Evolutionary conservation across 2,888 invertebrate species (phyloP).

Genomic region (Epistrophe grossulariae): DNA sequence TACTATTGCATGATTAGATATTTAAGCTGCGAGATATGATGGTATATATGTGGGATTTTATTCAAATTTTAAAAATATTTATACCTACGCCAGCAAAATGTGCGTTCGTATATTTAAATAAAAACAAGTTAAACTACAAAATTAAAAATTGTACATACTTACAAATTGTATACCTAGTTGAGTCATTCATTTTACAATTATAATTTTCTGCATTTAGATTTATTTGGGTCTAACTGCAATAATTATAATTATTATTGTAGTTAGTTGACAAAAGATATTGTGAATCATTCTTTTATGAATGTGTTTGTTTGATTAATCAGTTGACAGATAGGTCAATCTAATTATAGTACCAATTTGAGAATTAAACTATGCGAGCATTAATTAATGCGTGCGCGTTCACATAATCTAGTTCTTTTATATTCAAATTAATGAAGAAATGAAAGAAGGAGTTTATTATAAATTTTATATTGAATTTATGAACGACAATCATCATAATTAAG

Average conservation of each 20-base stretch:
- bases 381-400: conserved; percentile 26
- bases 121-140: conserved; percentile 27
- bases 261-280: conserved; percentile 25
- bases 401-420: background rate
- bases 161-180: background rate
- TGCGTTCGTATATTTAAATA: conserved; percentile 1
- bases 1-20: conserved; percentile 26
- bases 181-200: conserved; percentile 4
- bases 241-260: background rate
- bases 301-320: conserved; percentile 46
- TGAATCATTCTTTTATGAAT: background rate
- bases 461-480: background rate
- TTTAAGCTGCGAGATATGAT: background rate
- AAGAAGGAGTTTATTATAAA: conserved; percentile 6
- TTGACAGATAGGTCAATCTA: conserved; percentile 61
- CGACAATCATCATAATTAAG: background rate
- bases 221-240: background rate
- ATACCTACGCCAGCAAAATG: conserved; percentile 17
- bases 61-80: background rate
- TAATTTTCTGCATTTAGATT: background rate
- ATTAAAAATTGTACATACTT: background rate
- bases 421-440: conserved; percentile 8
- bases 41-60: conserved; percentile 23
- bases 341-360: conserved; percentile 47
- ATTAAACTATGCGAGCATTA: background rate